Evolutionary conservation across 2,797 vertebrate genomes (phyloP).

Genomic region (Amblyraja radiata): DNA sequence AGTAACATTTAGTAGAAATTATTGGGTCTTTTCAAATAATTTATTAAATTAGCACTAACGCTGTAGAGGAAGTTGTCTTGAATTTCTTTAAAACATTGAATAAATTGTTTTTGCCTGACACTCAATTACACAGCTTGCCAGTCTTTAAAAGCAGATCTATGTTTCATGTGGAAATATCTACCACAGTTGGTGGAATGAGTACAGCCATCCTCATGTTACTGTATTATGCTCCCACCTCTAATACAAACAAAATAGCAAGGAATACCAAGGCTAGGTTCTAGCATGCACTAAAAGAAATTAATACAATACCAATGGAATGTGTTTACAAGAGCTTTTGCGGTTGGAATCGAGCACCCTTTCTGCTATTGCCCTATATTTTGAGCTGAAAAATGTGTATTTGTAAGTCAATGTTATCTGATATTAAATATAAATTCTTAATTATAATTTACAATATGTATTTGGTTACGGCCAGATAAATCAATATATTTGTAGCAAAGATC

Average conservation of each 20-base stretch:
- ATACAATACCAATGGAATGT: neutral
- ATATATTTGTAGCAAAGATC: conserved; percentile 23
- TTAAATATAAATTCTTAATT: conserved; percentile 36
- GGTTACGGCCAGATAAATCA: conserved; percentile 15
- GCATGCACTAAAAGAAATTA: neutral
- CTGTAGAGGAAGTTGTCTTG: neutral
- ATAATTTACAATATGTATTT: conserved; percentile 16
- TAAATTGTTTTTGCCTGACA: neutral
- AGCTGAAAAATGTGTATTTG: conserved; percentile 15
- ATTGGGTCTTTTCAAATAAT: neutral
- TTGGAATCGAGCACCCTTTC: neutral
- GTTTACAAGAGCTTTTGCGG: neutral
- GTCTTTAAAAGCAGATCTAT: neutral
- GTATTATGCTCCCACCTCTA: neutral
- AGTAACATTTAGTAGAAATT: neutral
- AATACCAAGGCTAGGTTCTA: neutral
- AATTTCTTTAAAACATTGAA: neutral
- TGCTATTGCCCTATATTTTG: neutral
- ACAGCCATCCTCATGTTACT: neutral
- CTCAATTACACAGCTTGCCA: neutral
- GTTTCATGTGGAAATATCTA: neutral
- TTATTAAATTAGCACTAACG: neutral
- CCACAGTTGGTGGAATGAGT: neutral
- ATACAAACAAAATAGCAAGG: neutral
- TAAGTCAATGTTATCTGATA: conserved; percentile 14